These are phyloP conservation scores for Champsocephalus esox DNA, from an alignment of 2,797 vertebrate genomes.

Conservation along the genomic window DNA sequence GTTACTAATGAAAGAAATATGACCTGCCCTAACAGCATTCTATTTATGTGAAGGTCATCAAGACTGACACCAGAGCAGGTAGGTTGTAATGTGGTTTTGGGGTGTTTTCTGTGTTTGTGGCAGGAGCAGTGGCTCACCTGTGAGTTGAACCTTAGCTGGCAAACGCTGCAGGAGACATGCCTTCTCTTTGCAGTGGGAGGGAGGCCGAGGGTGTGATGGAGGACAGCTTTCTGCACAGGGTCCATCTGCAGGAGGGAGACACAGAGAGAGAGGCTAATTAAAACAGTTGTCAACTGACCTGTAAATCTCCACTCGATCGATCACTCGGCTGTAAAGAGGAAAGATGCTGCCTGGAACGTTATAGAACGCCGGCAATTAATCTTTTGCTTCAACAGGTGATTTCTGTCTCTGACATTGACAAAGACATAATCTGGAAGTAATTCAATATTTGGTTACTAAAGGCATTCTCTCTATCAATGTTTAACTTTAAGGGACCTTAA, in stretches of 20 bases:
- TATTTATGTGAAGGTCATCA: neutral
- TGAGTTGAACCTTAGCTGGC: slow-evolving; percentile 98
- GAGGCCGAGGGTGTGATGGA: slow-evolving; percentile 96
- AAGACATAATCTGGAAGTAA: slow-evolving; percentile 17
- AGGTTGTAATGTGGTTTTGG: neutral
- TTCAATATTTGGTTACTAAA: slow-evolving; percentile 15
- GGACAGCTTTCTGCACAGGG: slow-evolving; percentile 97
- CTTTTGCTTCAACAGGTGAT: slow-evolving; percentile 40
- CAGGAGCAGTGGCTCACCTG: slow-evolving; percentile 85
- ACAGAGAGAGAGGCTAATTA: slow-evolving; percentile 64
- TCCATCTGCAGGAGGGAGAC: slow-evolving; percentile 90
- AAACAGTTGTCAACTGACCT: slow-evolving; percentile 50
- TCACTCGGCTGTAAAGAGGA: slow-evolving; percentile 34
- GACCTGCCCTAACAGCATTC: too few relatives aligned
- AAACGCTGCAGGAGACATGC: slow-evolving; percentile 95
- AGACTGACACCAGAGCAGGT: slow-evolving; percentile 1
- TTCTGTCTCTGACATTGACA: slow-evolving; percentile 22
- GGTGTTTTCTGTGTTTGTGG: neutral
- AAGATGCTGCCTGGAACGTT: slow-evolving; percentile 27
- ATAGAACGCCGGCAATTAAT: slow-evolving; percentile 26
- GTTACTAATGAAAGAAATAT: neutral
- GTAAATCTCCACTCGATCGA: slow-evolving; percentile 51
- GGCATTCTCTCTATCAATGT: neutral
- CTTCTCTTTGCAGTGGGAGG: slow-evolving; percentile 92
- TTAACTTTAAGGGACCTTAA: neutral